Evolutionary conservation across 2,888 invertebrate species (phyloP).

Genomic region (Aphelenchoides bicaudatus): DNA sequence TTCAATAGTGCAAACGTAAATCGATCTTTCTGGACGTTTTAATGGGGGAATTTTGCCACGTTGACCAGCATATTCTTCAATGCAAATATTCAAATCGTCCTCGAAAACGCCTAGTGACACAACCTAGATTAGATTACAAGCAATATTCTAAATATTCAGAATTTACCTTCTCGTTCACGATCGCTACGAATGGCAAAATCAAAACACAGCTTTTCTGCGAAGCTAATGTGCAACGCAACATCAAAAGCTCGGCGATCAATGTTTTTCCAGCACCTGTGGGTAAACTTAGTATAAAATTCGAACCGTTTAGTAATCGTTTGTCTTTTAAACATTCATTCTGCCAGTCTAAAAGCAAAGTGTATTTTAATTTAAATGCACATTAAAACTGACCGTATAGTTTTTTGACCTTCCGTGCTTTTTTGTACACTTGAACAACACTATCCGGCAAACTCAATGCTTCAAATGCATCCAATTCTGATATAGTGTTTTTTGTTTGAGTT

Average conservation of each 20-base stretch:
- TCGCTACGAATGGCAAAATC: slow-evolving; percentile 87
- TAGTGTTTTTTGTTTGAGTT: too few relatives aligned
- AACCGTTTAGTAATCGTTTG: slow-evolving; percentile 71
- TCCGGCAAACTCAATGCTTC: slow-evolving; percentile 22
- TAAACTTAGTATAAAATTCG: slow-evolving; percentile 83
- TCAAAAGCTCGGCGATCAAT: slow-evolving; percentile 87
- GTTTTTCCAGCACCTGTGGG: slow-evolving; percentile 92
- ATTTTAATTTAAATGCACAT: not conserved
- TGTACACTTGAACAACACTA: slow-evolving; percentile 34
- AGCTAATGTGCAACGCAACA: slow-evolving; percentile 79
- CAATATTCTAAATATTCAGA: not conserved
- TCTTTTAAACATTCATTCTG: slow-evolving; percentile 83
- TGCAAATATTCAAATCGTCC: slow-evolving; percentile 77
- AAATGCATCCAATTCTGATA: slow-evolving; percentile 15
- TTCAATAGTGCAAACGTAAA: slow-evolving; percentile 90
- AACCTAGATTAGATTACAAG: slow-evolving; percentile 67
- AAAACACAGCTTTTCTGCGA: slow-evolving; percentile 79
- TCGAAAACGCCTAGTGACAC: slow-evolving; percentile 81
- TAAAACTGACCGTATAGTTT: slow-evolving; percentile 38
- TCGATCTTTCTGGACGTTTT: slow-evolving; percentile 71
- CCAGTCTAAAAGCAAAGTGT: slow-evolving; percentile 72
- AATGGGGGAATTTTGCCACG: slow-evolving; percentile 81
- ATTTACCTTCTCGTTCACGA: slow-evolving; percentile 89
- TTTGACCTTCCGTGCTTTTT: slow-evolving; percentile 35
- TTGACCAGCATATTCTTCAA: slow-evolving; percentile 91